Conservation (phyloP, 2,113 vertebrate species). For the Tetrax tetrax region DNA sequence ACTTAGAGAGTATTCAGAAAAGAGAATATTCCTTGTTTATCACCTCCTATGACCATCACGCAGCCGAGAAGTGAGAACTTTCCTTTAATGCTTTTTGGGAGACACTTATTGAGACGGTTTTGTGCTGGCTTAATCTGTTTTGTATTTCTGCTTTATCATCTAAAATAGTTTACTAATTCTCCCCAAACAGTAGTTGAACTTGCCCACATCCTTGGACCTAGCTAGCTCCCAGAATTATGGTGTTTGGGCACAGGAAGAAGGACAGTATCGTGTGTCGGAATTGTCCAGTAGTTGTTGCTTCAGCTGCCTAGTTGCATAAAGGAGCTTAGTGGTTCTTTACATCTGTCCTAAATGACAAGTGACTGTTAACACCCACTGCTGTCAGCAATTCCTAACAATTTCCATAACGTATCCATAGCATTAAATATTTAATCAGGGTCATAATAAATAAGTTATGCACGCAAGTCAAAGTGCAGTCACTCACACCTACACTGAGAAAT, state of each 20-base stretch:
- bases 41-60: background rate
- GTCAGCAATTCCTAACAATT: constrained; percentile 13
- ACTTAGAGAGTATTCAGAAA: background rate
- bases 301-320: background rate
- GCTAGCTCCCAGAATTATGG: background rate
- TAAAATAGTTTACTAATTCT: background rate
- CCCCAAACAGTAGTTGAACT: background rate
- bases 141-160: background rate
- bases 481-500: background rate
- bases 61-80: background rate
- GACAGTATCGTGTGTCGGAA: background rate
- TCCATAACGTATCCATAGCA: background rate
- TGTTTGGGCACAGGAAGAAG: background rate
- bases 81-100: background rate
- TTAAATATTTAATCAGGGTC: constrained; percentile 1
- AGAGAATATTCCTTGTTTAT: background rate
- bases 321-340: background rate
- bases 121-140: background rate
- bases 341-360: constrained; percentile 21
- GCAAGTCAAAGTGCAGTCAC: background rate
- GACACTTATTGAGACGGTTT: background rate
- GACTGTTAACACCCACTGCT: background rate
- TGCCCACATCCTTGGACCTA: background rate
- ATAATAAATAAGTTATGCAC: constrained; percentile 28
- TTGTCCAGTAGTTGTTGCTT: background rate